These are phyloP conservation scores for Abrostola triplasia DNA, from an alignment of 2,888 invertebrate genomes.

Conservation along the genomic window DNA sequence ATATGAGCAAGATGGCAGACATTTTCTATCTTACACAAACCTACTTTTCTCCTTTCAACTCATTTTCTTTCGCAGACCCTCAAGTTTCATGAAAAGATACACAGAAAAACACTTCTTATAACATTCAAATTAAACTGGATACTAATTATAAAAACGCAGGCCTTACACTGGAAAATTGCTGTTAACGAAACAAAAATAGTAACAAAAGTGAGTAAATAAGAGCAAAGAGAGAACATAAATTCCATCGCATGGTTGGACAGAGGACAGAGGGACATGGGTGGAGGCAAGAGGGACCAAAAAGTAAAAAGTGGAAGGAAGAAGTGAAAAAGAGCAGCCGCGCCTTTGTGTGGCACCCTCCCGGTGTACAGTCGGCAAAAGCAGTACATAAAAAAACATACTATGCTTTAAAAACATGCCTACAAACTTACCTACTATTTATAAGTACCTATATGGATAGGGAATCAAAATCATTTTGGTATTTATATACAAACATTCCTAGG, in stretches of 20 bases:
- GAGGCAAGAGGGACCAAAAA: slow-evolving; percentile 68
- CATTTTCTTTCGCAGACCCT: background rate
- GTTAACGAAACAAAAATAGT: slow-evolving; percentile 43
- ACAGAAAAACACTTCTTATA: background rate
- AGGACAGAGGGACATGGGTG: slow-evolving; percentile 53
- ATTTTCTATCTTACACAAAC: too few species aligned
- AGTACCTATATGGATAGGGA: background rate
- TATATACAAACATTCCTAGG: too few species aligned
- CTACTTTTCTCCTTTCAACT: background rate
- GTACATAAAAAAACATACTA: fast-evolving
- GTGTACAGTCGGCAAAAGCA: slow-evolving; percentile 48
- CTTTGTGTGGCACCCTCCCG: slow-evolving; percentile 77
- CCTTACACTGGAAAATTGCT: slow-evolving; percentile 45
- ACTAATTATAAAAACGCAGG: slow-evolving; percentile 46
- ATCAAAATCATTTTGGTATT: too few species aligned
- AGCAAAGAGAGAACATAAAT: slow-evolving; percentile 62
- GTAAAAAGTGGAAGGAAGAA: slow-evolving; percentile 77
- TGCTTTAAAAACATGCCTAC: too few species aligned
- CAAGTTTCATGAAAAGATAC: background rate
- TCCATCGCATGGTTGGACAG: slow-evolving; percentile 67
- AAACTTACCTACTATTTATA: background rate
- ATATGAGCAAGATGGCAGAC: too few species aligned
- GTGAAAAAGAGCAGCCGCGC: slow-evolving; percentile 81
- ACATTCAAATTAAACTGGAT: slow-evolving; percentile 7
- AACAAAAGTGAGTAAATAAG: slow-evolving; percentile 53